Evolutionary conservation across 2,113 vertebrate species (phyloP), one percentile per base, ranked within the genome.

Genomic region (Syrmaticus mikado): DNA sequence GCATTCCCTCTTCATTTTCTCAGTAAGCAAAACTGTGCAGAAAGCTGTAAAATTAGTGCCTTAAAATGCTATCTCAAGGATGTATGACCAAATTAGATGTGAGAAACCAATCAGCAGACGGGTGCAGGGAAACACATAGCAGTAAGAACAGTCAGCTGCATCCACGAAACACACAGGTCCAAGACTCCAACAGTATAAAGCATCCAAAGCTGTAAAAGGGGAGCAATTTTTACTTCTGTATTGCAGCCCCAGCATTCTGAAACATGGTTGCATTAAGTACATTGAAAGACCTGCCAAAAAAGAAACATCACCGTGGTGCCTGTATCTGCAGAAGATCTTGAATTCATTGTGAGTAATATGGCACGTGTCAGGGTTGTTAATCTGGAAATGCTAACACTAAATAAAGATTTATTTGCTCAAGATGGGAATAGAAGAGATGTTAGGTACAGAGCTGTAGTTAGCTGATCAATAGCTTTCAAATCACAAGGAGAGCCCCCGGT

Each of bases 61-160:
- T 52, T 92, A 43, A 94, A 95, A 77, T 77, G 24, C 43, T 70
- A 5, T 79, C 62, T 93, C 41, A 85, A 85, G 88, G 78, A 64
- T 58, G 13, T 0, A 34, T 17, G 76, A 71, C 41, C 41, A 57
- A 93, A 83, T 21, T 80, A 83, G n/a, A 64, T 75, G 28, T 34
- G 27, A 77, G 79, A 85, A 76, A 90, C 27, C 24, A 60, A 60
- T 82, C 65, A 57, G 61, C 71, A 75, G 86, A 82, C 53, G 55
- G 89, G 41, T 16, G 21, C 38, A 57, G 78, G 22, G 55, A 64
- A 86, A 68, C 25, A 48, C 30, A 53, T 73, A 77, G 50, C 57
- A 75, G 57, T 38, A 61, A 68, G 43, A 70, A 55, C 20, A 88
- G 68, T 45, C 58, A 86, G 64, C 70, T 92, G 45, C 66, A 66